Evolutionary conservation across 2,888 invertebrate genomes (phyloP), one percentile per base, ranked within the genome.

Genomic region (Theretra japonica): DNA sequence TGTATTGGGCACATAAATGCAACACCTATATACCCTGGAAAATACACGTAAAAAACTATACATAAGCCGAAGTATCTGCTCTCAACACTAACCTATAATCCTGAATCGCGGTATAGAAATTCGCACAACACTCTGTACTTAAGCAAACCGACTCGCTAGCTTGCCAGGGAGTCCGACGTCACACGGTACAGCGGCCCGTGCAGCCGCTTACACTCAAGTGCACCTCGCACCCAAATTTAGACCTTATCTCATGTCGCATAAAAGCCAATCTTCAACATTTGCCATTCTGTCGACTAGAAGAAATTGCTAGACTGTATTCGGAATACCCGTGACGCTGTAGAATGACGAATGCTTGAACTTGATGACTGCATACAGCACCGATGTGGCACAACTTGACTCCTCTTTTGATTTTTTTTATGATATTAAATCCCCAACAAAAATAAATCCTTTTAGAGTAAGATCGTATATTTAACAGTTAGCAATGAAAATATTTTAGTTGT

Each of bases 261-360:
- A 80, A 80, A 80, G 77, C 79, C 77, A 80, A 80, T 85, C 86
- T 91, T 92, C 91, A 92, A 91, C 83, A 87, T 92, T 92, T 92
- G 91, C 92, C 91, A 92, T 91, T 91, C 92, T 90, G 90, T 90
- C 88, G 86, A 89, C 90, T 91, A 91, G 90, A 90, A 84, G 83
- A 83, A 89, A 88, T 89, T 84, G 89, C 90, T 91, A 91, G 92
- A 90, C 85, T 87, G 89, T 89, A 89, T 87, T 86, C 81, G 84
- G 85, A 62, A 88, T 88, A 88, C 87, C 88, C 79, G 82, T 81
- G 90, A 89, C 89, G 77, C 82, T 81, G 76, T 81, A 86, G 90
- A 90, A 90, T 90, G 90, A 90, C 90, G 89, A 90, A 90, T 91
- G 89, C 89, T 91, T 91, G 91, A 87, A 90, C 88, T 85, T 86